phyloP scores from a whole-genome alignment of 2,113 vertebrate species.

The Aegotheles bennettii region DNA sequence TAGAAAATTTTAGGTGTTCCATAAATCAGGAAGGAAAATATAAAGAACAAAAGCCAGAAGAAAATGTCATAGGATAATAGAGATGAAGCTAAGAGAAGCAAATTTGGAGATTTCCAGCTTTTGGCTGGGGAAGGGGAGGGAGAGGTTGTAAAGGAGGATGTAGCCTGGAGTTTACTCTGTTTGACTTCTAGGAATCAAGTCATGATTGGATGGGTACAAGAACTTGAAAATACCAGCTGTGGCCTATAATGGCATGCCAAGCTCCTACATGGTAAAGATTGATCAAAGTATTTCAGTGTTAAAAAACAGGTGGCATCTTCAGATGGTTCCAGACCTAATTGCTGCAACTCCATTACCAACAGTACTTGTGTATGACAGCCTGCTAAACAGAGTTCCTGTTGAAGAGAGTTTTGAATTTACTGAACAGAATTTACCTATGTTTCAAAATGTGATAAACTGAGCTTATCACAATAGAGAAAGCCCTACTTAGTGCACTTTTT shows the following conservation, averaged over 20 bases:
- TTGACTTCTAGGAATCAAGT: not conserved
- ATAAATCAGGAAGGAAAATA: not conserved
- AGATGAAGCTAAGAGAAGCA: not conserved
- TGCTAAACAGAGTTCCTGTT: not conserved
- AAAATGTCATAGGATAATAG: not conserved
- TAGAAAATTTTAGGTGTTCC: not conserved
- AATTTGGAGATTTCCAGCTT: not conserved
- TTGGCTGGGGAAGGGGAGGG: rapidly evolving
- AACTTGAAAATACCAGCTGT: not conserved
- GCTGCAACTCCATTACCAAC: not conserved
- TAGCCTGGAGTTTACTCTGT: not conserved
- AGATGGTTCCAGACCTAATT: not conserved
- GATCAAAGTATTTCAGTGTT: not conserved
- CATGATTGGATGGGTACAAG: not conserved
- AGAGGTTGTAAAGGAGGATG: not conserved
- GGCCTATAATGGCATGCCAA: not conserved
- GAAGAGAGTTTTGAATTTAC: not conserved
- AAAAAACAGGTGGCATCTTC: not conserved
- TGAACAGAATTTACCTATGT: not conserved
- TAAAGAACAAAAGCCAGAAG: not conserved
- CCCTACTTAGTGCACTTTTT: not conserved
- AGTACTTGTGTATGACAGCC: not conserved
- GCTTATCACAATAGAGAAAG: not conserved
- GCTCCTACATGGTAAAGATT: not conserved
- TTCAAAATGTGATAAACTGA: not conserved